Conservation (phyloP, 2,888 invertebrate species). For the Hololepta plana region DNA sequence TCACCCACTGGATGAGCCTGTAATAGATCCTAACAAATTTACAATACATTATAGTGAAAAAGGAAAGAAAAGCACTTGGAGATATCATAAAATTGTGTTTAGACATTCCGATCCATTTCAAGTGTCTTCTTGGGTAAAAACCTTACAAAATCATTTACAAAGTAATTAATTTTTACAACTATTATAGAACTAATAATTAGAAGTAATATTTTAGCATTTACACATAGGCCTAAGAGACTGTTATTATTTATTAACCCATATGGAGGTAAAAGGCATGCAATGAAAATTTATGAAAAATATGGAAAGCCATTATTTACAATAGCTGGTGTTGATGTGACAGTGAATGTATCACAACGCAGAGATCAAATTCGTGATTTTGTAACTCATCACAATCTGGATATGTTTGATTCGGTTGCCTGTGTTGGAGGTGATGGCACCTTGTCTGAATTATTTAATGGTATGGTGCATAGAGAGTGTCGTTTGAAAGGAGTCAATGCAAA, state of each 20-base stretch:
- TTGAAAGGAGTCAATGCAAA: conserved; percentile 34
- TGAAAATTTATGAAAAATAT: conserved; percentile 53
- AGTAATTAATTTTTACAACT: conserved; percentile 22
- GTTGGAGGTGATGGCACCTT: conserved; percentile 81
- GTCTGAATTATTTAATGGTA: conserved; percentile 61
- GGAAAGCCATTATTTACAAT: conserved; percentile 46
- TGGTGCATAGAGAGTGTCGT: conserved; percentile 37
- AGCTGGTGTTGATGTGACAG: conserved; percentile 45
- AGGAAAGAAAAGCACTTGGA: conserved; percentile 37
- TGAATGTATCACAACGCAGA: conserved; percentile 51
- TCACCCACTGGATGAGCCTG: conserved; percentile 21
- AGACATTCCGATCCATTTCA: conserved; percentile 40
- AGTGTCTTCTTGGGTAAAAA: conserved; percentile 42
- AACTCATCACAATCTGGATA: conserved; percentile 34
- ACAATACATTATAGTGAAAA: conserved; percentile 43
- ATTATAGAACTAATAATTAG: conserved; percentile 1
- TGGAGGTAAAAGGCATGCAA: conserved; percentile 59
- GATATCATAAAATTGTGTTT: conserved; percentile 34
- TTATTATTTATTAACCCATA: conserved; percentile 71
- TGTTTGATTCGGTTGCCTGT: conserved; percentile 51
- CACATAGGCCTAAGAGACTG: conserved; percentile 46
- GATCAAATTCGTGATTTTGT: conserved; percentile 61
- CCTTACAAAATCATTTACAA: conserved; percentile 33
- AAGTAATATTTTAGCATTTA: conserved; percentile 24
- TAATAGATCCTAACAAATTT: conserved; percentile 29